phyloP scores from a whole-genome alignment of 2,797 vertebrate genomes.

The Diglossa cyanea region DNA sequence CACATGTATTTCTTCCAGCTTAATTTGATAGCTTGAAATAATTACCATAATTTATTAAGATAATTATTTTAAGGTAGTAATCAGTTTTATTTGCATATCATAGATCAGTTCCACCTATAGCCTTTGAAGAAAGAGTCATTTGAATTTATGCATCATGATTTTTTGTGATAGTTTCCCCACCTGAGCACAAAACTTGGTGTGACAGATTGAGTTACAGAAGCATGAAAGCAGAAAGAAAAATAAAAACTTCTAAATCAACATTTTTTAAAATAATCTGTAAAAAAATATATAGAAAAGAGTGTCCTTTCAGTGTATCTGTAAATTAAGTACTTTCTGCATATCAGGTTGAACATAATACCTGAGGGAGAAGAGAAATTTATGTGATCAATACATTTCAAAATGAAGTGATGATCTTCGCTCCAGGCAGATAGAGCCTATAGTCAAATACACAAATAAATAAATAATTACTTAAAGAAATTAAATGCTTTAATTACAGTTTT shows the following conservation, averaged over 20 bases:
- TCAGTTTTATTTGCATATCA: conserved; percentile 15
- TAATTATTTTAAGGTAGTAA: neutral
- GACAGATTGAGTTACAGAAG: conserved; percentile 5
- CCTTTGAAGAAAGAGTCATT: neutral
- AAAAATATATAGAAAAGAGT: neutral
- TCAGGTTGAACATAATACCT: neutral
- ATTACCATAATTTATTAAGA: conserved; percentile 17
- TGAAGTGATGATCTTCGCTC: neutral
- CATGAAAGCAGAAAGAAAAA: conserved; percentile 11
- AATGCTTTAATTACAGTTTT: neutral
- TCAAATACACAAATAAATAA: neutral
- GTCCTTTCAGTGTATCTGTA: neutral
- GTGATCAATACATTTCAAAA: neutral
- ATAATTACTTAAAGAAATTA: neutral
- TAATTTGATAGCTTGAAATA: neutral
- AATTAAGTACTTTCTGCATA: neutral
- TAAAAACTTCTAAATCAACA: neutral
- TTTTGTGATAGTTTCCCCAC: conserved; percentile 1
- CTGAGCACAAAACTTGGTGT: neutral
- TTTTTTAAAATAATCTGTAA: neutral
- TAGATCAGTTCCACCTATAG: neutral
- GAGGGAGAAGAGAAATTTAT: neutral
- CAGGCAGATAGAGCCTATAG: neutral
- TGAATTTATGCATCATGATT: neutral
- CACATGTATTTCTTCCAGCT: neutral